Evolutionary conservation across 2,888 invertebrate genomes (phyloP).

Genomic region (Drosophila crucigera): DNA sequence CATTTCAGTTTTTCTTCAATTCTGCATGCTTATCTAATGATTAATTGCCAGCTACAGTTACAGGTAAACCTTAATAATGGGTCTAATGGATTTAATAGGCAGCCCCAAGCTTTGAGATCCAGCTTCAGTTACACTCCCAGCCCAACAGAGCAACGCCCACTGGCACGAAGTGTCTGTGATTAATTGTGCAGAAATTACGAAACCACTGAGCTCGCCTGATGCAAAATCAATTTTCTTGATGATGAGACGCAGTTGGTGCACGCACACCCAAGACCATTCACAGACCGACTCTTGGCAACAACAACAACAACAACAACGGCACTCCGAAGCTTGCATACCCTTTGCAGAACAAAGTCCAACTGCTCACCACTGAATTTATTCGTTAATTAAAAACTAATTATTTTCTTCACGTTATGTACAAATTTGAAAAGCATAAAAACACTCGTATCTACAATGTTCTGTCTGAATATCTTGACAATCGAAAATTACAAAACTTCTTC

Average conservation of each 20-base stretch:
- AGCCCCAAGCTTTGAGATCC: slow-evolving; percentile 9
- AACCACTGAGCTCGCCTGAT: slow-evolving; percentile 44
- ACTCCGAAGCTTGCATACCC: not conserved
- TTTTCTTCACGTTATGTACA: not conserved
- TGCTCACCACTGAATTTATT: not conserved
- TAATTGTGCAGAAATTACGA: slow-evolving; percentile 64
- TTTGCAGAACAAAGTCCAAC: not conserved
- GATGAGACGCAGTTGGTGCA: slow-evolving; percentile 49
- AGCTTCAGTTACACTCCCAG: slow-evolving; percentile 18
- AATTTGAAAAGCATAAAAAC: not conserved
- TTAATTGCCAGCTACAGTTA: slow-evolving; percentile 73
- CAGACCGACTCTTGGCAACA: slow-evolving; percentile 62
- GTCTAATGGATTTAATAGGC: slow-evolving; percentile 52
- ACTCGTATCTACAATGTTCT: not conserved
- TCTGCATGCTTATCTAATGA: slow-evolving; percentile 74
- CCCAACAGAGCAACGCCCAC: slow-evolving; percentile 63
- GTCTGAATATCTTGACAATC: not conserved
- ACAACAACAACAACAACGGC: not conserved
- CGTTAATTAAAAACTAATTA: not conserved
- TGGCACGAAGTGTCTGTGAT: slow-evolving; percentile 68
- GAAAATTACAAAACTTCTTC: not conserved
- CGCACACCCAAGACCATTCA: slow-evolving; percentile 65
- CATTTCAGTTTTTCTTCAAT: slow-evolving; percentile 55
- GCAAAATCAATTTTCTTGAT: slow-evolving; percentile 70
- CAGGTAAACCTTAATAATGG: slow-evolving; percentile 76